Evolutionary conservation across 1,140 invertebrate genomes (phyloP), one percentile per base, ranked within the genome.

Genomic region (Trissolcus basalis): DNA sequence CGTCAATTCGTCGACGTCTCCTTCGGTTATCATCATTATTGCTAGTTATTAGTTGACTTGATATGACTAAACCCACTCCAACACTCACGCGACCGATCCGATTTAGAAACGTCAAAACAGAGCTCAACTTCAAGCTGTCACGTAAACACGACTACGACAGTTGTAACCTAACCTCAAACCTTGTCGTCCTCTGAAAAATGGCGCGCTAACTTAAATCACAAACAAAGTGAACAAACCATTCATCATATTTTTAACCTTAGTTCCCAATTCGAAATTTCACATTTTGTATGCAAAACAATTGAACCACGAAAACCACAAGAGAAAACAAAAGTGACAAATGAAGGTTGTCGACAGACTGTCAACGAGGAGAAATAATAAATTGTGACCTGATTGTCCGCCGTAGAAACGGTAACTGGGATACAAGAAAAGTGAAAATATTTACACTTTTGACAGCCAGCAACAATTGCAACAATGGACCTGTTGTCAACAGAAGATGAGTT

Each of bases 11-110:
- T 84, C 85, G 10, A 70, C 55, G 13, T 86, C 82, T 36, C 55
- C 73, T 51, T 87, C 84, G 6, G 80, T 81, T 44, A 78, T 86
- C 84, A 87, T 88, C 86, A 88, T 88, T 74, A 27, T 27, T 27
- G 19, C 19, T 3, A 27, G 6, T 59, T 80, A 27, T 13, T 4
- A 8, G 43, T 4, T 13, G 11, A n/a, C 12, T 44, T 44, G n/a
- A n/a, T n/a, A 13, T 44, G 43, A 13, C 43, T 1, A 44, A 44
- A 44, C 12, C 1, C 11, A 12, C n/a, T 44, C 43, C 11, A 13
- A 12, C 3, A 44, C 6, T n/a, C 12, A 13, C 43, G 0, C 2
- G 11, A 44, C 43, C 6, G 36, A 39, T n/a, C n/a, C n/a, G 9
- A 8, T 39, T 39, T 6, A 27, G 19, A 27, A 3, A 27, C 19